A percentile compares a stretch with the other conserved stretches of the same genome.
Conservation (phyloP, 2,888 invertebrate species). For the Harpalus rufipes region DNA sequence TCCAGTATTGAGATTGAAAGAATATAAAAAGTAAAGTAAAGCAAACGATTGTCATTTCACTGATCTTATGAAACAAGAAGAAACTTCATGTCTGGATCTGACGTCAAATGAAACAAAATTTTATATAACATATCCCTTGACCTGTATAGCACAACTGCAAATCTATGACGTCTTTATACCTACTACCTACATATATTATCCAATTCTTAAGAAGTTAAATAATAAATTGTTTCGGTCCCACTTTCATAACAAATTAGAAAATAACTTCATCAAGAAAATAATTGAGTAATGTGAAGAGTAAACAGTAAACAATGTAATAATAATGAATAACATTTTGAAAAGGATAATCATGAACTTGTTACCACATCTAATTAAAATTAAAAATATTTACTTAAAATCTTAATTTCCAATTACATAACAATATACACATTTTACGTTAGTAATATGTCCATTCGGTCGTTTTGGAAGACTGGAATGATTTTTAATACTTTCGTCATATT, state of each 20-base stretch:
- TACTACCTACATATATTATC: not conserved
- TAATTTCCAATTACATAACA: too few species aligned
- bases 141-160: conserved; percentile 1
- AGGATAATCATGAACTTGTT: too few species aligned
- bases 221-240: not conserved
- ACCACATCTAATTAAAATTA: too few species aligned
- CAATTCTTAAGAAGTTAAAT: conserved; percentile 8
- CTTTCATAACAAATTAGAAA: conserved; percentile 18
- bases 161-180: conserved; percentile 12
- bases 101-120: conserved; percentile 43
- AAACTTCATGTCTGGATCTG: conserved; percentile 33
- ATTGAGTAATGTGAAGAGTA: too few species aligned
- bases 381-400: too few species aligned
- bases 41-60: not conserved
- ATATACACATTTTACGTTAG: too few species aligned
- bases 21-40: conserved; percentile 9
- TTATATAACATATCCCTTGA: conserved; percentile 15
- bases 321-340: too few species aligned
- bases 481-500: too few species aligned
- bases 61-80: conserved; percentile 30
- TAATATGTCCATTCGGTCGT: too few species aligned
- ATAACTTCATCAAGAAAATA: not conserved
- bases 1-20: not conserved
- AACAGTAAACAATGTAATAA: too few species aligned
- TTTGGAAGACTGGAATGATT: too few species aligned